Percentiles rank a stretch among this genome's conserved stretches.
Conservation (phyloP, 2,113 vertebrate genomes). For the Microcebus griseorufus region DNA sequence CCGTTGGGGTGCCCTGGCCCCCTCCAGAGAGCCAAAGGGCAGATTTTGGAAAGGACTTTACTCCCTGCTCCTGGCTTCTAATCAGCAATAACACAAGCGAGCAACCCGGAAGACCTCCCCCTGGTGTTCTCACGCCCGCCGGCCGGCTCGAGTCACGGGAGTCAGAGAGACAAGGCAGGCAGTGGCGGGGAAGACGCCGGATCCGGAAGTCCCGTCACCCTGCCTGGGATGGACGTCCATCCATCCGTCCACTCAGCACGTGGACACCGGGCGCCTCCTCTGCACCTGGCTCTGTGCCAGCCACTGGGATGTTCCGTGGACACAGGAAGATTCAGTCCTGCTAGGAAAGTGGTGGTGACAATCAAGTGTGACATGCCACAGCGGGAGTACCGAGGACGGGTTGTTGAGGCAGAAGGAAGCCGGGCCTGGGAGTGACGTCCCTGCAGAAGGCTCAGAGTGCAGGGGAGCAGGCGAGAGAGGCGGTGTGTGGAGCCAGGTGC, state of each 20-base stretch:
- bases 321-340: neutral
- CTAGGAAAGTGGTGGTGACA: neutral
- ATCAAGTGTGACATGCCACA: fast-evolving
- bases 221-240: neutral
- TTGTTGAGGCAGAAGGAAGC: neutral
- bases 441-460: neutral
- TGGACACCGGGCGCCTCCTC: fast-evolving
- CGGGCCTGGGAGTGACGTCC: neutral
- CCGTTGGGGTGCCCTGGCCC: fast-evolving
- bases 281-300: neutral
- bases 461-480: neutral
- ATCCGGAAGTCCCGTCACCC: fast-evolving
- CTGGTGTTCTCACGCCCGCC: neutral
- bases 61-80: neutral
- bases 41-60: neutral
- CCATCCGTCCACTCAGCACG: fast-evolving
- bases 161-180: neutral
- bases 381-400: neutral
- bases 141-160: neutral
- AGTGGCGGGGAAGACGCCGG: too few relatives aligned
- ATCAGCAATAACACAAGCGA: neutral
- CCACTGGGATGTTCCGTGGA: neutral
- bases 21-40: neutral
- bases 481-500: too few relatives aligned
- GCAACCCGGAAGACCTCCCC: too few relatives aligned